phyloP scores from a whole-genome alignment of 2,888 invertebrate genomes.

The Eristalinus sepulchralis region DNA sequence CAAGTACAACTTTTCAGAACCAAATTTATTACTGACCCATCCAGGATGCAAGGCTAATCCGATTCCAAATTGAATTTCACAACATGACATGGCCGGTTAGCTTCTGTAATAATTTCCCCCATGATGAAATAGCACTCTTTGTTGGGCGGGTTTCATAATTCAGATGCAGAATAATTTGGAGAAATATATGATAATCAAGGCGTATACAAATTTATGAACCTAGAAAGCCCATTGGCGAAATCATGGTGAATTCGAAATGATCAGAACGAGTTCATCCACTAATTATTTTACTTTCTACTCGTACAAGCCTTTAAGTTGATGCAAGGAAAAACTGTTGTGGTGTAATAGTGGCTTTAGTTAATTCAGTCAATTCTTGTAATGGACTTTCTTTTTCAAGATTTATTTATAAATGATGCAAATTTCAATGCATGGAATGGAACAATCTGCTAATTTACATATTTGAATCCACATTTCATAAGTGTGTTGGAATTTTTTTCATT shows the following conservation, averaged over 20 bases:
- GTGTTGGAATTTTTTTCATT: too few species aligned
- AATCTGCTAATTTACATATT: too few species aligned
- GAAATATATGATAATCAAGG: neutral
- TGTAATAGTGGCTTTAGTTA: neutral
- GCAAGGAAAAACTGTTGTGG: neutral
- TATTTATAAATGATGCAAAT: neutral
- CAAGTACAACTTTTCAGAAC: too few species aligned
- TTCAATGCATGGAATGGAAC: too few species aligned
- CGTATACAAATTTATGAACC: neutral
- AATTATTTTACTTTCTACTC: neutral
- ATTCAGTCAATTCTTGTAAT: neutral
- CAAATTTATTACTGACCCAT: too few species aligned
- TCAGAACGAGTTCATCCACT: neutral
- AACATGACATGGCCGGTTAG: neutral
- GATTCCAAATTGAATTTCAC: too few species aligned
- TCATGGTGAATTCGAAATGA: neutral
- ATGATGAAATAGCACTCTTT: neutral
- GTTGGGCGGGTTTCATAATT: neutral
- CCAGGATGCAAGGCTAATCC: too few species aligned
- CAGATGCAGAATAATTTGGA: neutral
- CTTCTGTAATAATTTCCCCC: neutral
- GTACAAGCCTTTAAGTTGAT: neutral
- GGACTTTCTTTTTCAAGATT: neutral
- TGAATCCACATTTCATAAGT: too few species aligned
- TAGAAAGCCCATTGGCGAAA: neutral